Conservation (phyloP, 2,888 invertebrate genomes). For the Gnatocerus cornutus region DNA sequence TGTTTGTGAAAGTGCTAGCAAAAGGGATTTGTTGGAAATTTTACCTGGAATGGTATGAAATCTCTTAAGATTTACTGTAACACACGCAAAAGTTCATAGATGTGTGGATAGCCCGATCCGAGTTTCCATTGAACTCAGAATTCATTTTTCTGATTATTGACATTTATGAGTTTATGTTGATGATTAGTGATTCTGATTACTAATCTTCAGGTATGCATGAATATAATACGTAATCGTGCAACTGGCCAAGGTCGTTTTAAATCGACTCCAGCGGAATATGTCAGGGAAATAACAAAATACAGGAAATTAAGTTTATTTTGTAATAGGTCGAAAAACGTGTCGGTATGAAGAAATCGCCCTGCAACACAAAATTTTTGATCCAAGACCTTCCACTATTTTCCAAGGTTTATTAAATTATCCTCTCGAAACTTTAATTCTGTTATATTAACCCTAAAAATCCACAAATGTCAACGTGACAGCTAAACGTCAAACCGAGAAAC, state of each 20-base stretch:
- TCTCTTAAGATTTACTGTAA: conserved; percentile 42
- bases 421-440: no score
- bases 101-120: conserved; percentile 15
- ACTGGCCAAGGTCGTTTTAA: conserved; percentile 56
- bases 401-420: no score
- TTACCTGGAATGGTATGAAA: conserved; percentile 54
- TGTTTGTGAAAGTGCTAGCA: conserved; percentile 39
- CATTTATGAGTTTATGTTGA: conserved; percentile 31
- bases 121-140: conserved; percentile 12
- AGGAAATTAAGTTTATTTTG: conserved; percentile 56
- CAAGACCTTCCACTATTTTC: no score
- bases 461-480: no score
- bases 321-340: conserved; percentile 41
- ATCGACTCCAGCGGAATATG: conserved; percentile 52
- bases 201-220: conserved; percentile 47
- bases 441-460: no score
- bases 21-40: conserved; percentile 53
- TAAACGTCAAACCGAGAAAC: no score
- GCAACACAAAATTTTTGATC: not conserved
- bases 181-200: conserved; percentile 29
- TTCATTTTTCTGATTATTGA: conserved; percentile 16
- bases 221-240: conserved; percentile 55
- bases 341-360: conserved; percentile 33
- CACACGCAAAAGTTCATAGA: conserved; percentile 23
- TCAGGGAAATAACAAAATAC: conserved; percentile 57